Conservation (phyloP, 2,888 invertebrate genomes). For the Folsomia manolachei region DNA sequence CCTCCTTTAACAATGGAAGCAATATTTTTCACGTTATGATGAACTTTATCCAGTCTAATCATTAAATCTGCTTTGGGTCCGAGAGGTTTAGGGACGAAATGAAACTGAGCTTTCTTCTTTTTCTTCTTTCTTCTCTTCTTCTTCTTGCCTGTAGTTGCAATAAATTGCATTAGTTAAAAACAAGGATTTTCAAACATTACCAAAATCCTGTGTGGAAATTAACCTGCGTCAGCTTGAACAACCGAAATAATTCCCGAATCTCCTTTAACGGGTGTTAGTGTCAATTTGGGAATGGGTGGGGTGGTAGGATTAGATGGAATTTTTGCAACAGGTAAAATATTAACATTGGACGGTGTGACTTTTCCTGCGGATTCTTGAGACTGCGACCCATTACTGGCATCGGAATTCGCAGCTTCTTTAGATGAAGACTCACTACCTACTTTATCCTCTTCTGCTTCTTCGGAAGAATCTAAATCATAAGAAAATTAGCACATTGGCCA, state of each 20-base stretch:
- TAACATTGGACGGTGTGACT: no score
- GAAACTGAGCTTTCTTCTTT: conserved; percentile 20
- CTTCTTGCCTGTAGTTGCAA: no score
- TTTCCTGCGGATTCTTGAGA: no score
- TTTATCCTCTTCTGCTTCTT: conserved; percentile 11
- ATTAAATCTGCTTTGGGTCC: conserved; percentile 37
- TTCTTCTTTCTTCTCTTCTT: conserved; percentile 27
- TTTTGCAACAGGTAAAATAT: no score
- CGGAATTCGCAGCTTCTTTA: background rate
- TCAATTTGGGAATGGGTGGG: no score
- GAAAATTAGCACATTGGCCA: no score
- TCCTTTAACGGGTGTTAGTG: background rate
- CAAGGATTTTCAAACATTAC: no score
- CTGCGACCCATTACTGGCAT: background rate
- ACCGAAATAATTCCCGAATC: background rate
- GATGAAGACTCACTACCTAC: background rate
- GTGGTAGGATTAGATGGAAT: no score
- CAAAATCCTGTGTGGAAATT: no score
- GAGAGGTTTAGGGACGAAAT: conserved; percentile 12
- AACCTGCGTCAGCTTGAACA: background rate
- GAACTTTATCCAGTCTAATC: conserved; percentile 38
- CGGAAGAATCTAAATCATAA: conserved; percentile 3
- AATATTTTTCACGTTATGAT: conserved; percentile 38
- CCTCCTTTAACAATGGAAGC: conserved; percentile 37
- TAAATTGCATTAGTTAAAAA: no score